phyloP scores from a whole-genome alignment of 2,888 invertebrate species.

The Abrostola tripartita region DNA sequence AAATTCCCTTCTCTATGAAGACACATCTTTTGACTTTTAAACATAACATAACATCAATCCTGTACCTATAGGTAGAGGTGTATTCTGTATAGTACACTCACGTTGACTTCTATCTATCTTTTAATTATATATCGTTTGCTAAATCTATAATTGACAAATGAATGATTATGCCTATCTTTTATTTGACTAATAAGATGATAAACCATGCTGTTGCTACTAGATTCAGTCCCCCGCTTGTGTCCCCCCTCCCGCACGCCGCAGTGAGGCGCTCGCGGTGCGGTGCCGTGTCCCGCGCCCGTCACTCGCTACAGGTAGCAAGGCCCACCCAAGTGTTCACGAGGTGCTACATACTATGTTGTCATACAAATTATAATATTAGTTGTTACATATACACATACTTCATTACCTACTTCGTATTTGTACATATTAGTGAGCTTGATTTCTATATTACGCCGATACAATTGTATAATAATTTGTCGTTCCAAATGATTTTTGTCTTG shows the following conservation, averaged over 20 bases:
- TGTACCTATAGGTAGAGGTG: too few relatives aligned
- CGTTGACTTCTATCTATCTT: too few relatives aligned
- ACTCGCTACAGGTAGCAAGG: constrained; percentile 25
- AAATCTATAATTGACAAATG: too few relatives aligned
- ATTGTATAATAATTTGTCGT: constrained; percentile 35
- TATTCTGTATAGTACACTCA: too few relatives aligned
- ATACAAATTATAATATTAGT: constrained; percentile 47
- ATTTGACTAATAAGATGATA: too few relatives aligned
- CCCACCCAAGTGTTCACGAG: constrained; percentile 65
- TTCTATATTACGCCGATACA: constrained; percentile 17
- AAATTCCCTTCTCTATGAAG: not conserved
- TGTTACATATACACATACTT: constrained; percentile 46
- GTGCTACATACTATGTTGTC: constrained; percentile 60
- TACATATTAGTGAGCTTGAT: constrained; percentile 38
- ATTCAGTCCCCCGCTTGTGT: constrained; percentile 32
- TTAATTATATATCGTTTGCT: too few relatives aligned
- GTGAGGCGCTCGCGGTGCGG: constrained; percentile 5
- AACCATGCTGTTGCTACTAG: not conserved
- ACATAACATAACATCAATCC: too few relatives aligned
- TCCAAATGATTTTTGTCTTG: constrained; percentile 62
- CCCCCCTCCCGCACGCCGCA: constrained; percentile 1
- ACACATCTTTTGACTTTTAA: constrained; percentile 10
- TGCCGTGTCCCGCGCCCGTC: constrained; percentile 4
- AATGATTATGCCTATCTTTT: too few relatives aligned
- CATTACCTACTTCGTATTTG: constrained; percentile 42